A percentile compares a stretch with the other conserved stretches of the same genome.
phyloP scores from a whole-genome alignment of 2,113 vertebrate species.

The Nothobranchius furzeri region DNA sequence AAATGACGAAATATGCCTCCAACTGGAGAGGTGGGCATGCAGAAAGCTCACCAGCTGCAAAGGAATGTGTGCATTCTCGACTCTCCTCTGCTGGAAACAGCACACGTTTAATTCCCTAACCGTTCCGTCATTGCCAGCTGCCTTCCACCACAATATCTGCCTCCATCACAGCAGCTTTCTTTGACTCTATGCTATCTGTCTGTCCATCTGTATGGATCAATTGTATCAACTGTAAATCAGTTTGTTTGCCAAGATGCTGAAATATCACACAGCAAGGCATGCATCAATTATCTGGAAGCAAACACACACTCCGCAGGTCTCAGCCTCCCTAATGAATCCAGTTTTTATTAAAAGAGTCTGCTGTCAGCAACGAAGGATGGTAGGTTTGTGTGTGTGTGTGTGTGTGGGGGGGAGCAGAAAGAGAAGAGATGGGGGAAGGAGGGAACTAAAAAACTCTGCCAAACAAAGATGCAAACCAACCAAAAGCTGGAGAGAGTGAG shows the following conservation, averaged over 20 bases:
- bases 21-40: neutral
- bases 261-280: constrained; percentile 35
- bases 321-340: constrained; percentile 37
- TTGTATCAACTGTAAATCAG: constrained; percentile 28
- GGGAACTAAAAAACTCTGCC: constrained; percentile 13
- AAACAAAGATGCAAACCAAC: constrained; percentile 18
- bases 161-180: constrained; percentile 10
- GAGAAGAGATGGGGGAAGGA: constrained; percentile 4
- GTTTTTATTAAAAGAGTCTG: constrained; percentile 44
- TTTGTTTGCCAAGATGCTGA: constrained; percentile 46
- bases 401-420: constrained; percentile 14
- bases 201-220: constrained; percentile 20
- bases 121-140: constrained; percentile 46
- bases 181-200: constrained; percentile 14
- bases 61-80: constrained; percentile 2
- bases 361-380: neutral
- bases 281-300: constrained; percentile 23
- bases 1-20: constrained; percentile 3
- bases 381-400: constrained; percentile 1
- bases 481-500: neutral
- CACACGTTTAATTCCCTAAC: constrained; percentile 17
- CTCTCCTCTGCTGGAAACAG: constrained; percentile 9
- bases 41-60: constrained; percentile 1
- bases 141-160: constrained; percentile 4
- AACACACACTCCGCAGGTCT: constrained; percentile 38